Conservation (phyloP, 2,113 vertebrate species). For the Oncorhynchus tshawytscha region DNA sequence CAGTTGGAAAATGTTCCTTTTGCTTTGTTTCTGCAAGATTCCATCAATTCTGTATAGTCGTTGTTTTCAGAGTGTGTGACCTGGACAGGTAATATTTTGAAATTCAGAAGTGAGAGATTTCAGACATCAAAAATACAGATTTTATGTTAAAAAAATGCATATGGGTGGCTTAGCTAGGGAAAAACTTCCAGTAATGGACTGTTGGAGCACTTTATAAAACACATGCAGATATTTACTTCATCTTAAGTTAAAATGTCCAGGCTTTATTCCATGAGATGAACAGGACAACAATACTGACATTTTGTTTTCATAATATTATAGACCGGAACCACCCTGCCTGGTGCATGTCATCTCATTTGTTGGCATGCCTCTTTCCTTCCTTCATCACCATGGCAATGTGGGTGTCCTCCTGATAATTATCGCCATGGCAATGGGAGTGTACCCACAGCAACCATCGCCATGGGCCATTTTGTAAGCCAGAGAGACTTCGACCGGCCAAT, state of each 20-base stretch:
- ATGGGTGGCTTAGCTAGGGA: too few species aligned
- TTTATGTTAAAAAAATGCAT: neutral
- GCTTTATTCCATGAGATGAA: too few species aligned
- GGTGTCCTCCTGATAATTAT: conserved; percentile 72
- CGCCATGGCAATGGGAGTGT: conserved; percentile 75
- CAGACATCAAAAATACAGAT: neutral
- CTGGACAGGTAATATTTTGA: neutral
- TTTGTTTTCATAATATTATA: too few species aligned
- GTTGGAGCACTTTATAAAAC: too few species aligned
- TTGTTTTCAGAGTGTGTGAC: neutral
- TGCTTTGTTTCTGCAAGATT: neutral
- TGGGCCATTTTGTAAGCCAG: conserved; percentile 65
- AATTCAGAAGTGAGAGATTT: neutral
- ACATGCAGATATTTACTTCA: too few species aligned
- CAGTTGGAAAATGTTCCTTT: too few species aligned
- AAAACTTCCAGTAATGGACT: too few species aligned
- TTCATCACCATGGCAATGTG: conserved; percentile 74
- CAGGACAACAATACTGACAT: too few species aligned
- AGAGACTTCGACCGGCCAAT: too few species aligned
- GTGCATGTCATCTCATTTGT: conserved; percentile 71
- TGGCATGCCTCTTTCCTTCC: conserved; percentile 67
- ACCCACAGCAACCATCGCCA: conserved; percentile 70
- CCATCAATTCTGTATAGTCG: neutral
- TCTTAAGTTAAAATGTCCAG: too few species aligned
- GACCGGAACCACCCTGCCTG: conserved; percentile 57